Percentiles rank a stretch among this genome's conserved stretches.
Conservation (phyloP, 2,797 vertebrate species). For the Gastrophryne carolinensis region DNA sequence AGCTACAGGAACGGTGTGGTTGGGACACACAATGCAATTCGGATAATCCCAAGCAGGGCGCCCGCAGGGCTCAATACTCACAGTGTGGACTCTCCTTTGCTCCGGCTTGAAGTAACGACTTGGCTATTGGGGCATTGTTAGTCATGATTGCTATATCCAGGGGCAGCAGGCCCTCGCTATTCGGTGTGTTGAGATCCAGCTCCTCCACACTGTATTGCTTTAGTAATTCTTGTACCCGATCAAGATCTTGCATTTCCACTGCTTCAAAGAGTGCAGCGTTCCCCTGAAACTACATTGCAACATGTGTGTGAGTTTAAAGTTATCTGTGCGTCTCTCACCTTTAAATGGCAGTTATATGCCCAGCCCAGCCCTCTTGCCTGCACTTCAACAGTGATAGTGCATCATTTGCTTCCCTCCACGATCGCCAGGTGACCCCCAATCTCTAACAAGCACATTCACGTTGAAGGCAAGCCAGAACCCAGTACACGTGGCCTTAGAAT, state of each 20-base stretch:
- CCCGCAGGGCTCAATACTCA: constrained; percentile 63
- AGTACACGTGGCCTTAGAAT: background rate
- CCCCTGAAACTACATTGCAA: constrained; percentile 76
- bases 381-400: too few relatives aligned
- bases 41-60: background rate
- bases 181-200: constrained; percentile 90
- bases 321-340: too few relatives aligned
- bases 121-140: constrained; percentile 88
- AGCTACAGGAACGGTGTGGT: background rate
- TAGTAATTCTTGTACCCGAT: constrained; percentile 82
- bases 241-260: constrained; percentile 87
- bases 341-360: too few relatives aligned
- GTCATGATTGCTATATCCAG: constrained; percentile 92
- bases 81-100: constrained; percentile 92
- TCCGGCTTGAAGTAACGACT: constrained; percentile 79
- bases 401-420: too few relatives aligned
- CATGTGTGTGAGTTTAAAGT: too few relatives aligned
- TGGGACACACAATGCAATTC: background rate
- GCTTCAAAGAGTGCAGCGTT: constrained; percentile 86
- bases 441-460: too few relatives aligned
- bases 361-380: too few relatives aligned
- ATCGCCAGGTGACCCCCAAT: too few relatives aligned
- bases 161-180: constrained; percentile 89
- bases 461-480: too few relatives aligned
- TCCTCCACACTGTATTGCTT: constrained; percentile 86